These are phyloP conservation scores for Leptarthrus brevirostris DNA, from an alignment of 2,888 invertebrate species.

Conservation along the genomic window DNA sequence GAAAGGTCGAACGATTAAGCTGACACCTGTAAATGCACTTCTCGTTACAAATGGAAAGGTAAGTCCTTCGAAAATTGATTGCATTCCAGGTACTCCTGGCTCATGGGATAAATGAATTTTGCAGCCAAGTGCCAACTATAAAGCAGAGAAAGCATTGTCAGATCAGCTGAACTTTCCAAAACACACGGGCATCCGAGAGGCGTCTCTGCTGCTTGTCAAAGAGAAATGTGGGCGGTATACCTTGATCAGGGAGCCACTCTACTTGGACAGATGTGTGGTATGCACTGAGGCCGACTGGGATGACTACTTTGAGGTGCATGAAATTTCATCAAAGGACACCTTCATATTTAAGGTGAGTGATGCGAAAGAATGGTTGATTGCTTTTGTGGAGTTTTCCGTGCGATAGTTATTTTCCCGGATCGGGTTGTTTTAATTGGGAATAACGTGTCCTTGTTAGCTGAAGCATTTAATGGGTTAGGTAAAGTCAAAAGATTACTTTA, in stretches of 20 bases:
- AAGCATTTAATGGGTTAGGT: not conserved
- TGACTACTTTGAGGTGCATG: slow-evolving; percentile 95
- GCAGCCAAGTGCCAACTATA: slow-evolving; percentile 79
- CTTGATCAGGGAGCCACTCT: slow-evolving; percentile 88
- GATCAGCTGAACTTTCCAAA: slow-evolving; percentile 76
- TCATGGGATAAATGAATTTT: slow-evolving; percentile 52
- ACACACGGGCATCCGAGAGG: slow-evolving; percentile 83
- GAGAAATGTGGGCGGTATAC: slow-evolving; percentile 92
- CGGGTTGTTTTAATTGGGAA: not conserved
- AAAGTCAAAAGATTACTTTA: not conserved
- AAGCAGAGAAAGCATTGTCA: slow-evolving; percentile 72
- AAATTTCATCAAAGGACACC: slow-evolving; percentile 91
- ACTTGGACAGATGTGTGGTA: slow-evolving; percentile 91
- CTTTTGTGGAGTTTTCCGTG: no score
- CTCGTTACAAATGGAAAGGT: slow-evolving; percentile 94
- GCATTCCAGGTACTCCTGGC: not conserved
- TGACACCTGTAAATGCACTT: slow-evolving; percentile 88
- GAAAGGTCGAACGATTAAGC: slow-evolving; percentile 87
- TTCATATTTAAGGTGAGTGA: slow-evolving; percentile 89
- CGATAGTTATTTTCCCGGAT: no score
- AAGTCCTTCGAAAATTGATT: slow-evolving; percentile 56
- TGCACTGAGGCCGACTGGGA: slow-evolving; percentile 88
- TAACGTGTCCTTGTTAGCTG: not conserved
- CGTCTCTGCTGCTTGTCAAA: slow-evolving; percentile 86
- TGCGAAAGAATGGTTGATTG: slow-evolving; percentile 6